Evolutionary conservation across 2,888 invertebrate genomes (phyloP).

Genomic region (Platycnemis pennipes): DNA sequence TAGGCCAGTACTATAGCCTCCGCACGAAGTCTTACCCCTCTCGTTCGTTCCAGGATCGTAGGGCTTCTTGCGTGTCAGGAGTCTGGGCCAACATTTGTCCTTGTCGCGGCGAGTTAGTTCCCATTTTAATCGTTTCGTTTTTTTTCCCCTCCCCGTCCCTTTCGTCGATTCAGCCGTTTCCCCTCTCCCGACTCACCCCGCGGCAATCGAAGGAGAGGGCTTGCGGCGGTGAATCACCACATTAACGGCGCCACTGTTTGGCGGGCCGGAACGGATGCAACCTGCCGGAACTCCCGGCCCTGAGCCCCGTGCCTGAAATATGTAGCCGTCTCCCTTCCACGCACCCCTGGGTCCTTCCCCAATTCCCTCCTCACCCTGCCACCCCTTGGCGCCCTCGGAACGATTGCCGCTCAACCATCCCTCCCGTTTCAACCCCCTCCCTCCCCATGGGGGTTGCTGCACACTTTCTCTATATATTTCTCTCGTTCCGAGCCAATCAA

Average conservation of each 20-base stretch:
- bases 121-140: not conserved
- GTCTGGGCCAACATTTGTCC: not conserved
- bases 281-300: conserved; percentile 62
- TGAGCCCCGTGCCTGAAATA: conserved; percentile 57
- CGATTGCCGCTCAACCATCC: not conserved
- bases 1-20: no score
- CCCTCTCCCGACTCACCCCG: not conserved
- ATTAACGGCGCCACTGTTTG: conserved; percentile 52
- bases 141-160: not conserved
- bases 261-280: conserved; percentile 62
- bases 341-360: not conserved
- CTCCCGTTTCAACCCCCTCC: not conserved
- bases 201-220: conserved; percentile 1
- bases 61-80: no score
- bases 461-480: no score
- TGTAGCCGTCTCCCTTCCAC: conserved; percentile 51
- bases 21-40: no score
- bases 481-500: not conserved
- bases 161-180: not conserved
- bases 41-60: no score
- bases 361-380: conserved; percentile 8
- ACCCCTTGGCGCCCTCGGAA: no score
- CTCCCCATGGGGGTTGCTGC: not conserved
- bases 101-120: not conserved
- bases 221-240: conserved; percentile 40